phyloP scores from a whole-genome alignment of 92 coral and sea anemone genomes.

The Zoanthus gigantus region DNA sequence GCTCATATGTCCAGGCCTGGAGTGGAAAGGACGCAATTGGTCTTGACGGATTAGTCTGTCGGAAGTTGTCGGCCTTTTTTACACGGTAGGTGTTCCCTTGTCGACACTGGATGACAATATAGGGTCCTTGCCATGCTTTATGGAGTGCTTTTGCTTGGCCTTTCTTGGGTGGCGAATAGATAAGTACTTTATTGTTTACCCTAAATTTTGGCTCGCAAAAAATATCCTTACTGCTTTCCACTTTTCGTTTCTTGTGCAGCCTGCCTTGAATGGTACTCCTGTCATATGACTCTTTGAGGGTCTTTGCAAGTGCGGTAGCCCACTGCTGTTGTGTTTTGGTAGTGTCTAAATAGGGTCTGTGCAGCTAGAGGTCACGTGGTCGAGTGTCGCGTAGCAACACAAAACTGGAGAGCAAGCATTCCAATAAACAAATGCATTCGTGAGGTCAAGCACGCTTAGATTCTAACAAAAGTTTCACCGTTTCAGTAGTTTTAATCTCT shows the following conservation, averaged over 20 bases:
- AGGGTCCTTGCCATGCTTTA: conserved; percentile 4
- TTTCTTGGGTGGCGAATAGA: conserved; percentile 53
- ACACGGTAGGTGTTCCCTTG: not conserved
- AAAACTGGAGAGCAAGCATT: conserved; percentile 52
- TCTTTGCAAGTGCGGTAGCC: conserved; percentile 37
- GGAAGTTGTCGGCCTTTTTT: not conserved
- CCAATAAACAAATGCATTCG: conserved; percentile 36
- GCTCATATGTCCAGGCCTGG: conserved; percentile 14
- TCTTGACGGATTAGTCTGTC: conserved; percentile 21
- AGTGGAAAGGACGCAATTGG: conserved; percentile 33
- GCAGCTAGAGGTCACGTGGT: conserved; percentile 60
- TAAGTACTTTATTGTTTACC: conserved; percentile 22
- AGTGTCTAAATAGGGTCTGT: conserved; percentile 51
- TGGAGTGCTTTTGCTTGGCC: conserved; percentile 42
- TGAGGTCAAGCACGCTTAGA: conserved; percentile 16
- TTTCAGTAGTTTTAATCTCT: not conserved
- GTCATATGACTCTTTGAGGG: conserved; percentile 24
- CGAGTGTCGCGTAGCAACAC: conserved; percentile 50
- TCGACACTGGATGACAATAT: not conserved
- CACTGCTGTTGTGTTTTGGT: conserved; percentile 34
- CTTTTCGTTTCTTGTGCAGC: conserved; percentile 17
- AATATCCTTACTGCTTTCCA: conserved; percentile 13
- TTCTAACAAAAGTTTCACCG: conserved; percentile 7
- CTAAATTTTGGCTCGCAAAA: conserved; percentile 23
- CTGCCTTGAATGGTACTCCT: conserved; percentile 30